A percentile compares a stretch with the other conserved stretches of the same genome.
Conservation (phyloP, 2,113 vertebrate genomes). For the Dromaius novaehollandiae region DNA sequence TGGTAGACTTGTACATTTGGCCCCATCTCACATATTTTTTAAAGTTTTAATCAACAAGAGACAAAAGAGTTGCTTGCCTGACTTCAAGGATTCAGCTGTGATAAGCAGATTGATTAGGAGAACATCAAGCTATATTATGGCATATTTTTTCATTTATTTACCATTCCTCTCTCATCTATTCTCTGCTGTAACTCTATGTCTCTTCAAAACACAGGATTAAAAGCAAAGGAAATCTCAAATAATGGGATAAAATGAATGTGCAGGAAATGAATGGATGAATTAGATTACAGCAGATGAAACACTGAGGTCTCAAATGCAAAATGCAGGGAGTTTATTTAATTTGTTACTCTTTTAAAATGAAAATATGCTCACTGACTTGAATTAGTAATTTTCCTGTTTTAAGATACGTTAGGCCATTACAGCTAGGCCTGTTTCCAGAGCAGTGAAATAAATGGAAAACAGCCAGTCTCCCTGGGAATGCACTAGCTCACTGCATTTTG, state of each 20-base stretch:
- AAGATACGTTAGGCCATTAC: constrained; percentile 50
- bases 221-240: constrained; percentile 70
- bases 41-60: constrained; percentile 16
- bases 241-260: constrained; percentile 66
- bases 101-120: constrained; percentile 54
- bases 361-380: constrained; percentile 58
- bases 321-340: constrained; percentile 66
- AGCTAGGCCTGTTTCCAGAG: constrained; percentile 49
- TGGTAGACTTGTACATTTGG: no score
- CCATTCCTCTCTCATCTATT: neutral
- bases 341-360: constrained; percentile 64
- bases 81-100: constrained; percentile 13
- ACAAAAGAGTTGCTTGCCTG: neutral
- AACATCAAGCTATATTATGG: neutral
- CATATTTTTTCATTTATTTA: constrained; percentile 63
- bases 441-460: constrained; percentile 51
- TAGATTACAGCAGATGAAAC: constrained; percentile 68
- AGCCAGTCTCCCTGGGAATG: constrained; percentile 24
- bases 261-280: constrained; percentile 67
- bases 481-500: neutral
- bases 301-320: constrained; percentile 55
- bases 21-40: neutral
- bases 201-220: constrained; percentile 63
- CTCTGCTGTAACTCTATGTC: constrained; percentile 30
- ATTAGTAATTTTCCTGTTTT: constrained; percentile 61